Evolutionary conservation across 2,888 invertebrate species (phyloP).

Genomic region (Spilarctia lutea): DNA sequence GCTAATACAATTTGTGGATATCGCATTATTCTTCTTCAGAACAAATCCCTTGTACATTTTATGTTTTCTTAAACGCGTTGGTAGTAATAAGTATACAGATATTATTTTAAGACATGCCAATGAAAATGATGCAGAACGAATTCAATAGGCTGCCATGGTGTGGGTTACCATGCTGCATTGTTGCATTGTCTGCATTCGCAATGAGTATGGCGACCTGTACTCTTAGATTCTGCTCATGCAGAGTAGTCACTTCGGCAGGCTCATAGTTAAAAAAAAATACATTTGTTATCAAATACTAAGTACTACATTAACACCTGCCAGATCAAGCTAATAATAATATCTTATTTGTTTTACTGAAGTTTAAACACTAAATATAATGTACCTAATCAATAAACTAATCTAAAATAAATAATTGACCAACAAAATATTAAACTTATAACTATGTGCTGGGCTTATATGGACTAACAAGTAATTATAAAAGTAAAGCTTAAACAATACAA

Average conservation of each 20-base stretch:
- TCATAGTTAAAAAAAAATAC: too few relatives aligned
- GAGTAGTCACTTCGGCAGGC: too few relatives aligned
- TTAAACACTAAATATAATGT: conserved; percentile 12
- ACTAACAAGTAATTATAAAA: conserved; percentile 30
- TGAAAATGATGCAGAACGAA: background rate
- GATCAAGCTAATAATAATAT: background rate
- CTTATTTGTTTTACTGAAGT: background rate
- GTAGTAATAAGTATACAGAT: background rate
- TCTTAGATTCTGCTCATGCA: too few relatives aligned
- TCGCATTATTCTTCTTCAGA: background rate
- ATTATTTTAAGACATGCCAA: background rate
- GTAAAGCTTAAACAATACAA: conserved; percentile 26
- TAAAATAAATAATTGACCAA: conserved; percentile 54
- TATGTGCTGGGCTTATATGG: conserved; percentile 24
- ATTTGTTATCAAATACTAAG: background rate
- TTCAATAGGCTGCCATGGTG: too few relatives aligned
- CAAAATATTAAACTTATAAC: conserved; percentile 43
- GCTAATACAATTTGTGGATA: conserved; percentile 34
- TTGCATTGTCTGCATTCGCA: too few relatives aligned
- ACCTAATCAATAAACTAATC: conserved; percentile 34
- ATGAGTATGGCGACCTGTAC: too few relatives aligned
- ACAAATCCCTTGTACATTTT: conserved; percentile 3
- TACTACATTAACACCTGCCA: background rate
- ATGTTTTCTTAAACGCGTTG: background rate
- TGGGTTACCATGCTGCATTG: too few relatives aligned